A percentile compares a stretch with the other conserved stretches of the same genome.
phyloP scores from a whole-genome alignment of 2,113 vertebrate genomes.

The Cricetomys ansorgei region DNA sequence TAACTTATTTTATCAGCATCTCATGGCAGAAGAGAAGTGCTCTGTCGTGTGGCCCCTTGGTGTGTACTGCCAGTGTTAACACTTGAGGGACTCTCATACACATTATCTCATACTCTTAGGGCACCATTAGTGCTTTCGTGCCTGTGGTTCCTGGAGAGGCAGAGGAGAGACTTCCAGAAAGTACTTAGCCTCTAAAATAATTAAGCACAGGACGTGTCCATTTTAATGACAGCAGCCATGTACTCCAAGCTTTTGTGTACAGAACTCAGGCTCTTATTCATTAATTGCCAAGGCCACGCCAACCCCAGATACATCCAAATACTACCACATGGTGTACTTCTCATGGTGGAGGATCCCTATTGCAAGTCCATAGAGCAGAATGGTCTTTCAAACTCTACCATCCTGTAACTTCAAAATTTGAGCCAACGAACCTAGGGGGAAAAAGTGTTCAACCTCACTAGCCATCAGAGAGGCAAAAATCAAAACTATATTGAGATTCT shows the following conservation, averaged over 20 bases:
- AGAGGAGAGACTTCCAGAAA: constrained; percentile 46
- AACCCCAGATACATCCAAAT: neutral
- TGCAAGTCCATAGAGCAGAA: neutral
- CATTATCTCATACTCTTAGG: constrained; percentile 43
- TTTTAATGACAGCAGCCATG: neutral
- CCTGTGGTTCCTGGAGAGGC: neutral
- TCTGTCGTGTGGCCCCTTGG: neutral
- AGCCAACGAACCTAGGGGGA: neutral
- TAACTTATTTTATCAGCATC: constrained; percentile 68
- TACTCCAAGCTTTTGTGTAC: neutral
- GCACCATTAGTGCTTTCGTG: neutral
- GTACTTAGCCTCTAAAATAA: neutral
- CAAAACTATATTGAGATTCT: neutral
- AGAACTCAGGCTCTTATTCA: neutral
- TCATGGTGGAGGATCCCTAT: too few species aligned
- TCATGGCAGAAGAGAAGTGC: neutral
- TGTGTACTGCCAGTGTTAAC: constrained; percentile 1
- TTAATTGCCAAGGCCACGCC: neutral
- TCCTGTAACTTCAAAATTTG: neutral
- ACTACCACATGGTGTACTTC: fast-evolving
- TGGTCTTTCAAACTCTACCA: neutral
- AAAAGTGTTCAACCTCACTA: neutral
- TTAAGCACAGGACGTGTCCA: neutral
- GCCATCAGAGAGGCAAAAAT: neutral
- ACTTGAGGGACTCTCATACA: constrained; percentile 40